Base-by-base conservation (phyloP, 2,888 invertebrate genomes). In the Lepidochrysops patricia region DNA sequence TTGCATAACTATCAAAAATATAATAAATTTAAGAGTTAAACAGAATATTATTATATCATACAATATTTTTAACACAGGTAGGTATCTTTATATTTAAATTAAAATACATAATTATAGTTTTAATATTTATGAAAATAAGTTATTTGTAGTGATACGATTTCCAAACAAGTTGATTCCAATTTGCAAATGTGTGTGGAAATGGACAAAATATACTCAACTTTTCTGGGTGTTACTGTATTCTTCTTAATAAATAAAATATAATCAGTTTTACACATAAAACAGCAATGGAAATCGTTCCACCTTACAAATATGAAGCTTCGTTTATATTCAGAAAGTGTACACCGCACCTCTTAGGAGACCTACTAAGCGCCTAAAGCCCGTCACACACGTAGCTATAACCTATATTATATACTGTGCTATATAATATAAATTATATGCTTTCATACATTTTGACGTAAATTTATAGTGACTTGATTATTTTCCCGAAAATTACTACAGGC, bases 1-100 rank as follows among this genome's bases (percentile, higher is more conserved):
- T 57, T 60, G 48, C 13, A 35, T 49, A 50, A 50, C 25, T 26
- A 26, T 26, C 25, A 50, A 50, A 25, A 50, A 50, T 50, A 26
- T 26, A 26, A 26, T 50, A 23, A n/a, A n/a, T n/a, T n/a, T 26
- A n/a, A 26, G 6, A 50, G 26, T 13, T n/a, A 9, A 26, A 26
- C n/a, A 37, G 4, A 13, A 23, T n/a, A 26, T 5, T n/a, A 26
- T n/a, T 26, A 5, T 9, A 37, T n/a, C 15, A 15, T 37, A 37
- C n/a, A n/a, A n/a, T n/a, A n/a, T n/a, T n/a, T n/a, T n/a, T n/a
- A n/a, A n/a, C n/a, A n/a, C n/a, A n/a, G n/a, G n/a, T n/a, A n/a
- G n/a, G n/a, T n/a, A n/a, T n/a, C n/a, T n/a, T n/a, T n/a, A n/a
- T n/a, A n/a, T n/a, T n/a, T n/a, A n/a, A n/a, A n/a, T n/a, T n/a